Base-by-base conservation (phyloP, 2,888 invertebrate genomes). In the Cosmopolites sordidus region DNA sequence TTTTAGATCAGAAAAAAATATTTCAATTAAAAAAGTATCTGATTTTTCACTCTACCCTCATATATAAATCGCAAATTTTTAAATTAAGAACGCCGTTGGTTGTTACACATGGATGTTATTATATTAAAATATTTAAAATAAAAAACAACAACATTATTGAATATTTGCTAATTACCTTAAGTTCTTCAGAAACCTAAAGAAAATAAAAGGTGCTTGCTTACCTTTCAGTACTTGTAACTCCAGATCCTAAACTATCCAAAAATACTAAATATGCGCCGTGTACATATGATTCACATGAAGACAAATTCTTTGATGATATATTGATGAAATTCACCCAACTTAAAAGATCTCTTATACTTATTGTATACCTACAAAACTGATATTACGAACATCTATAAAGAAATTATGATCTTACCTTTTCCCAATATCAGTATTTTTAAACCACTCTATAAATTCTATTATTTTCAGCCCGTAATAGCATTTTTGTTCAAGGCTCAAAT, bases 291-390 rank as follows among this genome's bases (percentile, higher is more conserved):
- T 86, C 83, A 0, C 76, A 71, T 0, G 81, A 68, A 37, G 78
- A 77, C 12, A 73, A 61, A 54, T 64, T 64, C 27, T 66, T 67
- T 8, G 76, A 75, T 33, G 82, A 82, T 9, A 72, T 71, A 69
- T 94, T 93, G 55, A 97, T 85, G 69, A 96, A 98, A 60, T 86
- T 77, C 0, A 92, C 88, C 97, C 97, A 98, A 0, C 92, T 87
- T 16, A 97, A 75, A 51, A 96, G 80, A 72, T 98, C 97, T 64
- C 98, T 82, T 57, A 97, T 88, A 62, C 93, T 97, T 53, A 92
- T 83, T 2, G 87, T 86, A 60, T 89, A 87, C 66, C 89, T 87
- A 51, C 76, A 83, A 57, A n/a, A 38, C 15, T 38, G 9, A 37
- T 9, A 12, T 30, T 14, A 29, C 17, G 12, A 43, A 37, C 15